Percentiles rank a stretch among this genome's conserved stretches.
phyloP scores from a whole-genome alignment of 2,113 vertebrate genomes.

The Brachionichthys hirsutus region DNA sequence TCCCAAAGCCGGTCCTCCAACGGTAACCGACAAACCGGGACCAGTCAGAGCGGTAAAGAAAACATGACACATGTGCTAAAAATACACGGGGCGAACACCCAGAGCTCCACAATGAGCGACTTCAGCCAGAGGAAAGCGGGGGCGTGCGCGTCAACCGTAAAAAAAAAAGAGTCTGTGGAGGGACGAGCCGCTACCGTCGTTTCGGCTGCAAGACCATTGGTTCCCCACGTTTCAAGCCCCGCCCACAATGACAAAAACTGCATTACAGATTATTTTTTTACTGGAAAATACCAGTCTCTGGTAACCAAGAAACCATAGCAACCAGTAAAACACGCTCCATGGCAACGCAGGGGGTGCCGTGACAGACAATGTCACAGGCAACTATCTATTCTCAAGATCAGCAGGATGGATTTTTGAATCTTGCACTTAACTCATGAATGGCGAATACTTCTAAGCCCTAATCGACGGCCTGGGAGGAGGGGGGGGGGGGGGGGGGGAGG shows the following conservation, averaged over 20 bases:
- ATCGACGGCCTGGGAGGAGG: not conserved
- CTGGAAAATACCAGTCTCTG: not conserved
- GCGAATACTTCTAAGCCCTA: not conserved
- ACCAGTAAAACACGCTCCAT: conserved; percentile 6
- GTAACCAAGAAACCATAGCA: conserved; percentile 30
- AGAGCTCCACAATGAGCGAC: conserved; percentile 54
- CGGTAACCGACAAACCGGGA: conserved; percentile 53
- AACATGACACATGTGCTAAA: conserved; percentile 68
- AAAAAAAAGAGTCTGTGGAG: too few relatives aligned
- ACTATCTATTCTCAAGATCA: not conserved
- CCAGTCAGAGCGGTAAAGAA: conserved; percentile 62
- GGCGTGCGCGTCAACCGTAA: conserved; percentile 26
- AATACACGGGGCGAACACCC: conserved; percentile 55
- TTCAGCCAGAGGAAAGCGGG: conserved; percentile 47
- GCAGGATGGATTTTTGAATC: too few relatives aligned
- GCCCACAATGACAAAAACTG: not conserved
- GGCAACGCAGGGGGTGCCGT: not conserved
- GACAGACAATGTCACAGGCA: not conserved
- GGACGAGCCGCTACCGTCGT: too few relatives aligned
- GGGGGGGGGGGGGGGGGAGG: too few relatives aligned
- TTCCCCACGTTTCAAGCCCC: not conserved
- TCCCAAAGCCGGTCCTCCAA: conserved; percentile 47
- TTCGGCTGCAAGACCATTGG: too few relatives aligned
- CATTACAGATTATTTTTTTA: conserved; percentile 1
- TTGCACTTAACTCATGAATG: conserved; percentile 5